Evolutionary conservation across 1,140 invertebrate genomes (phyloP), one percentile per base, ranked within the genome.

Genomic region (Ephestia elutella): DNA sequence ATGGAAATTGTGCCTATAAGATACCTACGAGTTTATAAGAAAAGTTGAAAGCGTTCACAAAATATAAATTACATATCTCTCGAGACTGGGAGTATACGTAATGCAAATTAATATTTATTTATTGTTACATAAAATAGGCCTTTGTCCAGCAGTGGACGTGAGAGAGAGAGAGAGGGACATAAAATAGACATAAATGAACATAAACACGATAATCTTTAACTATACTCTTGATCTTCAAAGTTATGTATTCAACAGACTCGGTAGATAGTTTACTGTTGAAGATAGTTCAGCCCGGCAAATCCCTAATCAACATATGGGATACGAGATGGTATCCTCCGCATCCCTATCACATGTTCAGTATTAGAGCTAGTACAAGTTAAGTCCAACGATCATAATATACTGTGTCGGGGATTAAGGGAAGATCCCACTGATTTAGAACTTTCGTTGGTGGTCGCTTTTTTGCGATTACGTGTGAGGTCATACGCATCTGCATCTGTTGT

Each of bases 361-460:
- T 84, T 82, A 86, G 70, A 66, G 70, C 73, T 73, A 75, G 67
- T 74, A 65, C 60, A 62, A 75, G 69, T 78, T 76, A 83, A 83
- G 79, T 74, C 76, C 79, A 65, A 73, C 77, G 68, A 85, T 87
- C 82, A 84, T 80, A 85, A 87, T 82, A 81, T 79, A 80, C 71
- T 73, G 74, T 72, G 61, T 63, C 35, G 50, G 53, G 80, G 82
- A 82, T 85, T 83, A 86, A 62, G 54, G 35, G 53, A 65, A 77
- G 80, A 83, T 86, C 78, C 62, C 20, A 59, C 59, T 70, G 76
- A 73, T 74, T 86, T 79, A 82, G 71, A 64, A 74, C 56, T 74
- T 69, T 71, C 13, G 71, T 68, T 78, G 82, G 84, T 86, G 84
- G 84, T 87, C 84, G 64, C 61, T 74, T 80, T 86, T 82, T 83